Percentiles rank a stretch among this genome's conserved stretches.
Conservation (phyloP, 2,888 invertebrate species). For the Philonicus albiceps region DNA sequence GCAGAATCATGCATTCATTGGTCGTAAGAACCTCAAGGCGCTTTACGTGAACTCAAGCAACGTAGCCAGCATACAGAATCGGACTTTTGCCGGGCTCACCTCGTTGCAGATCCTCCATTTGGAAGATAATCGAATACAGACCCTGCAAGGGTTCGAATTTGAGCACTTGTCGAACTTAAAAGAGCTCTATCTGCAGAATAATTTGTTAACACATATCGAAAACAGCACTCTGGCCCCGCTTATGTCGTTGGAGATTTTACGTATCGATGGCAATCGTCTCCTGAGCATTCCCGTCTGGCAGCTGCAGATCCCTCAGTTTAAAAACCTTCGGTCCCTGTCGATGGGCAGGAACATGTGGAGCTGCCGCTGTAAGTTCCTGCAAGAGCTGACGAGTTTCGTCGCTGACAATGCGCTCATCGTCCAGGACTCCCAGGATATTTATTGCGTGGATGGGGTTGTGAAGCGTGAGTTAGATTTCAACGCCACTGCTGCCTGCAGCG, state of each 20-base stretch:
- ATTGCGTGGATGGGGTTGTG: slow-evolving; percentile 77
- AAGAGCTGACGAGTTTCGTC: slow-evolving; percentile 83
- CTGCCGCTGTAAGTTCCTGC: slow-evolving; percentile 89
- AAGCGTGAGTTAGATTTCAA: slow-evolving; percentile 84
- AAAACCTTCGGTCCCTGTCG: slow-evolving; percentile 61
- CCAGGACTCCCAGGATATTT: slow-evolving; percentile 80
- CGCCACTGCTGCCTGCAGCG: slow-evolving; percentile 81
- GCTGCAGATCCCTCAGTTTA: slow-evolving; percentile 60
- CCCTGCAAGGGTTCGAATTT: slow-evolving; percentile 86
- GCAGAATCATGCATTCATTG: slow-evolving; percentile 91
- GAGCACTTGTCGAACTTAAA: slow-evolving; percentile 81
- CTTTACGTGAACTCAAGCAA: slow-evolving; percentile 87
- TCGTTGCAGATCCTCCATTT: slow-evolving; percentile 82
- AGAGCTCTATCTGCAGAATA: slow-evolving; percentile 87
- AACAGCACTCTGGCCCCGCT: slow-evolving; percentile 82
- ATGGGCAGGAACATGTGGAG: slow-evolving; percentile 88
- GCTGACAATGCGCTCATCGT: slow-evolving; percentile 84
- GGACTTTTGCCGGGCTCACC: slow-evolving; percentile 89
- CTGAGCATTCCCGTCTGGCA: slow-evolving; percentile 86
- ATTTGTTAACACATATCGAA: slow-evolving; percentile 79
- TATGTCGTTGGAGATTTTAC: slow-evolving; percentile 79
- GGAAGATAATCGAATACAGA: slow-evolving; percentile 82
- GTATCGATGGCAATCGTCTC: slow-evolving; percentile 85
- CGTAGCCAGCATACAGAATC: slow-evolving; percentile 86
- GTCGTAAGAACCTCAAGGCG: slow-evolving; percentile 87